These are phyloP conservation scores for Oxystoma pomonae DNA, from an alignment of 2,888 invertebrate genomes.

Conservation along the genomic window DNA sequence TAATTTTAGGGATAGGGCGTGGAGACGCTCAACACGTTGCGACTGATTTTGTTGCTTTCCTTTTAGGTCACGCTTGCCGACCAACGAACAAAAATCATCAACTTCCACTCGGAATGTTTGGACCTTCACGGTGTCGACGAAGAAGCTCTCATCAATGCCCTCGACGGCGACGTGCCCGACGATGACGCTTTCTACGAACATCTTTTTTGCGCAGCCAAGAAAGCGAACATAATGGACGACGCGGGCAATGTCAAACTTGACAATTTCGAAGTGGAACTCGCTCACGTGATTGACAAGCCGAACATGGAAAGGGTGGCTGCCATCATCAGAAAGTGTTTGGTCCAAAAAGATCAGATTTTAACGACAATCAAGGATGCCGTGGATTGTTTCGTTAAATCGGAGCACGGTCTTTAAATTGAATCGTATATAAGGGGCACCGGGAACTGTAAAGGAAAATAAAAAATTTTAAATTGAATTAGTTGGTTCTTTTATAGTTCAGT, in stretches of 20 bases:
- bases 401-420: constrained; percentile 16
- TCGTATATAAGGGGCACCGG: background rate
- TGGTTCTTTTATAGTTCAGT: no score
- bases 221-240: constrained; percentile 18
- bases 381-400: constrained; percentile 18
- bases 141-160: constrained; percentile 28
- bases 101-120: constrained; percentile 32
- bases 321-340: constrained; percentile 18
- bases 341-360: constrained; percentile 16
- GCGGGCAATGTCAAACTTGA: constrained; percentile 16
- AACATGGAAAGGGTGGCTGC: constrained; percentile 17
- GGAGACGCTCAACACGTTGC: no score
- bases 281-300: constrained; percentile 16
- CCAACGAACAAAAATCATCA: constrained; percentile 29
- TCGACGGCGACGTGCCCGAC: constrained; percentile 27
- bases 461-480: no score
- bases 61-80: constrained; percentile 23
- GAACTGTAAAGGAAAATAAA: no score
- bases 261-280: constrained; percentile 18
- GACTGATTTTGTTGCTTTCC: background rate
- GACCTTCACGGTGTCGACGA: constrained; percentile 26
- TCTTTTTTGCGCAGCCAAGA: constrained; percentile 31
- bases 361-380: constrained; percentile 16
- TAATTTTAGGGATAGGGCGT: no score
- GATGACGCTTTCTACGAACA: constrained; percentile 31